Evolutionary conservation across 2,113 vertebrate genomes (phyloP).

Genomic region (Laticauda colubrina): DNA sequence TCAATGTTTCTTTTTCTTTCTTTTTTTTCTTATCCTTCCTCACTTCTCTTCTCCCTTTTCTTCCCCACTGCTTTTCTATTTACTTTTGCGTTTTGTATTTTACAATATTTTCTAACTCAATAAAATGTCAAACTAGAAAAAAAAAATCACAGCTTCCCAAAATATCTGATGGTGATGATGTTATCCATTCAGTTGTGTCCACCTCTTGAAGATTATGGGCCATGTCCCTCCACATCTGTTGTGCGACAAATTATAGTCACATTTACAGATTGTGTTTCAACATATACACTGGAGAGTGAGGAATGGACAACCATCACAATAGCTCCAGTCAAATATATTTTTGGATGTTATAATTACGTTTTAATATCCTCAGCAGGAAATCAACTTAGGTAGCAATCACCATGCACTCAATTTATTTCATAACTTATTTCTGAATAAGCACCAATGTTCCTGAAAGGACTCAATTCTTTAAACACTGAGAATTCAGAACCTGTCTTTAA

Average conservation of each 20-base stretch:
- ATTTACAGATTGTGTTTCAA: neutral
- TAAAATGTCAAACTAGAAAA: too few species aligned
- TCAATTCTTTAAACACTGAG: neutral
- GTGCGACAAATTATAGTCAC: neutral
- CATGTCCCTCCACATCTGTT: neutral
- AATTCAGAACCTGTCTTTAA: constrained; percentile 3
- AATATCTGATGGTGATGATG: neutral
- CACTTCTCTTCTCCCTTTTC: too few species aligned
- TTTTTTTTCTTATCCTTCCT: too few species aligned
- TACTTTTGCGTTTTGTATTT: too few species aligned
- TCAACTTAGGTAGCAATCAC: neutral
- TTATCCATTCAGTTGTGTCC: neutral
- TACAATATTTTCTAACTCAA: too few species aligned
- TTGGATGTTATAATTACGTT: neutral
- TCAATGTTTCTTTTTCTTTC: too few species aligned
- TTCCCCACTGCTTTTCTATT: too few species aligned
- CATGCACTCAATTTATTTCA: neutral
- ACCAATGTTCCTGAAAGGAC: neutral
- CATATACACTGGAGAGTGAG: neutral
- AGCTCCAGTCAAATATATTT: neutral
- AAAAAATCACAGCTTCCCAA: neutral
- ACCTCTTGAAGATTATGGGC: neutral
- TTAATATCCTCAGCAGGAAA: neutral
- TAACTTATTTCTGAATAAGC: neutral
- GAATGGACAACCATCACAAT: neutral